Evolutionary conservation across 2,888 invertebrate genomes (phyloP).

Genomic region (Amblyjoppa proteus): DNA sequence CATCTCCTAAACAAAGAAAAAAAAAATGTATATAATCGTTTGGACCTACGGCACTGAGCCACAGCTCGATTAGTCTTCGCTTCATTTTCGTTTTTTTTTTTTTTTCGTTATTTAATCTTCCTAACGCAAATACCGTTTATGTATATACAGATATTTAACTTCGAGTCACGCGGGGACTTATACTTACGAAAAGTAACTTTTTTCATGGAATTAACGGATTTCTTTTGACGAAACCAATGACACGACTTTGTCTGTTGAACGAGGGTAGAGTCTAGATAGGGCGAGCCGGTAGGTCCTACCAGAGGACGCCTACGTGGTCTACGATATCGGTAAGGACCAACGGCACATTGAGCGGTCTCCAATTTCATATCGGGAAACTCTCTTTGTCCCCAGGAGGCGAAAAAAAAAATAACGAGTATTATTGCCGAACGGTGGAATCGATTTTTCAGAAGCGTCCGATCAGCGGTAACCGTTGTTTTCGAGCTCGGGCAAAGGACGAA

Average conservation of each 20-base stretch:
- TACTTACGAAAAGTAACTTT: constrained; percentile 81
- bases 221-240: constrained; percentile 78
- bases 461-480: not conserved
- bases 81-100: not conserved
- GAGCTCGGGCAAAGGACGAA: constrained; percentile 28
- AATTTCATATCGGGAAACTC: constrained; percentile 74
- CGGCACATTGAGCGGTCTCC: constrained; percentile 62
- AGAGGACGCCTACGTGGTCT: constrained; percentile 79
- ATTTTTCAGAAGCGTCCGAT: constrained; percentile 12
- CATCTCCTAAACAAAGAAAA: constrained; percentile 84
- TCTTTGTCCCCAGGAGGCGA: not conserved
- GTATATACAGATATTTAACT: not conserved
- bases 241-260: constrained; percentile 77
- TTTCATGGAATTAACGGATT: constrained; percentile 73
- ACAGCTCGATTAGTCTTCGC: not conserved
- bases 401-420: not conserved
- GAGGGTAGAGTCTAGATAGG: constrained; percentile 79
- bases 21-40: constrained; percentile 6
- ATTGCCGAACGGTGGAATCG: not conserved
- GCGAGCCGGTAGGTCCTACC: constrained; percentile 82
- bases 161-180: not conserved
- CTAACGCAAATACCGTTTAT: not conserved
- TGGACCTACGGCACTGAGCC: not conserved
- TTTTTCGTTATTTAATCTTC: not conserved
- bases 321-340: constrained; percentile 77